These are phyloP conservation scores for Loxodonta africana DNA, from an alignment of 2,113 vertebrate species.

Conservation along the genomic window DNA sequence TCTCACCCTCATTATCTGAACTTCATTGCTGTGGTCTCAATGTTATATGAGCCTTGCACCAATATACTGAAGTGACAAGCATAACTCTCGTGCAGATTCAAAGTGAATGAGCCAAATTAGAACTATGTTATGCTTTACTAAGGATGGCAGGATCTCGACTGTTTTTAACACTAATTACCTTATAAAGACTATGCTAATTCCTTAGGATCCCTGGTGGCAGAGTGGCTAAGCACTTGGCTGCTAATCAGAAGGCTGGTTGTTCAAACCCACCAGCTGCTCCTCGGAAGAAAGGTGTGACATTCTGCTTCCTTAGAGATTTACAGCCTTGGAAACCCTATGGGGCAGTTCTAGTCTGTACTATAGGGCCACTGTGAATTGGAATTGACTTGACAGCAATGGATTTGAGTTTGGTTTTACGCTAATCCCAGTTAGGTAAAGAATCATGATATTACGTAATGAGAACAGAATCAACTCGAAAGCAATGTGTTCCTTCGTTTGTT, in stretches of 20 bases:
- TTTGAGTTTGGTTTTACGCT: not conserved
- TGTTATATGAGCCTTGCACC: conserved; percentile 54
- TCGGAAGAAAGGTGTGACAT: not conserved
- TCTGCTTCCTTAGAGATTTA: not conserved
- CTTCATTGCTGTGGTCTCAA: conserved; percentile 57
- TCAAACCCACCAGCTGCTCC: not conserved
- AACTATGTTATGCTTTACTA: not conserved
- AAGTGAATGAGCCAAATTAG: not conserved
- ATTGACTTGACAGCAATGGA: not conserved
- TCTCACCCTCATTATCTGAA: conserved; percentile 57
- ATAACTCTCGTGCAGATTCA: not conserved
- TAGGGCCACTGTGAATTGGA: not conserved
- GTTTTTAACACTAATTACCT: not conserved
- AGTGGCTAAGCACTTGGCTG: not conserved
- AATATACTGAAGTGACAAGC: conserved; percentile 62
- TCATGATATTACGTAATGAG: not conserved
- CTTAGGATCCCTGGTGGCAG: not conserved
- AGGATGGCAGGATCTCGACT: not conserved
- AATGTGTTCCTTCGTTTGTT: not conserved
- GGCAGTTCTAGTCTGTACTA: not conserved
- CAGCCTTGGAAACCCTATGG: not conserved
- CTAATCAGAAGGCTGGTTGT: not conserved
- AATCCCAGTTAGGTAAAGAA: not conserved
- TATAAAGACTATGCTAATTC: not conserved
- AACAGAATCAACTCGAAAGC: no score